Evolutionary conservation across 2,797 vertebrate genomes (phyloP).

Genomic region (Sebastes kiyomatsui): DNA sequence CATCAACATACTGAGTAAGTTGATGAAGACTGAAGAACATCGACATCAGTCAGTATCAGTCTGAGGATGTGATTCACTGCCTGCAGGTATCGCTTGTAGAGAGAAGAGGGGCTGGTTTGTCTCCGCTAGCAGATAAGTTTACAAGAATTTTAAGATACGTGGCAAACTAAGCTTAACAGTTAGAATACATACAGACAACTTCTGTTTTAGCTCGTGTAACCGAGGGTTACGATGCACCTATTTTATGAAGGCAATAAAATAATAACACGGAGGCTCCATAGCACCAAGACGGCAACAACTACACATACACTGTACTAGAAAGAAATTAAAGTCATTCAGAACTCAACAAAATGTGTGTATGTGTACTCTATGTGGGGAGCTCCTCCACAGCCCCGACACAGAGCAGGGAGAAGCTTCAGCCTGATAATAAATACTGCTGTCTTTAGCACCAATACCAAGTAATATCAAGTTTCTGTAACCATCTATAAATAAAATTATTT

Average conservation of each 20-base stretch:
- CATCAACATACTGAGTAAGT: not conserved
- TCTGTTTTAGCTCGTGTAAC: not conserved
- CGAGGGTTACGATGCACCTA: not conserved
- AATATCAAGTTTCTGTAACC: no score
- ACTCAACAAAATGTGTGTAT: no score
- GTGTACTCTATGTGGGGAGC: no score
- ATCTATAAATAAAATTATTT: no score
- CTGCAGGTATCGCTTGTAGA: not conserved
- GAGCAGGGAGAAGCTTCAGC: no score
- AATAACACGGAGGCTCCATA: not conserved
- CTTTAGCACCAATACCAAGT: no score
- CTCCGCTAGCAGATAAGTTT: no score
- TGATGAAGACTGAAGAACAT: not conserved
- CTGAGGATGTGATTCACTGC: not conserved
- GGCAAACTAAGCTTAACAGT: accelerated
- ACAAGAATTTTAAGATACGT: not conserved
- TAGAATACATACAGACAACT: not conserved
- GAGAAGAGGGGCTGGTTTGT: not conserved
- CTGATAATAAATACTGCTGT: no score
- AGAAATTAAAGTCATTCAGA: no score
- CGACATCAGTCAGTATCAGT: not conserved
- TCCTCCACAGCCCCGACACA: no score
- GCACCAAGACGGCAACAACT: not conserved
- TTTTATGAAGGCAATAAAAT: not conserved
- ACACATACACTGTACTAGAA: no score